Conservation (phyloP, 2,888 invertebrate species). For the Patella depressa region DNA sequence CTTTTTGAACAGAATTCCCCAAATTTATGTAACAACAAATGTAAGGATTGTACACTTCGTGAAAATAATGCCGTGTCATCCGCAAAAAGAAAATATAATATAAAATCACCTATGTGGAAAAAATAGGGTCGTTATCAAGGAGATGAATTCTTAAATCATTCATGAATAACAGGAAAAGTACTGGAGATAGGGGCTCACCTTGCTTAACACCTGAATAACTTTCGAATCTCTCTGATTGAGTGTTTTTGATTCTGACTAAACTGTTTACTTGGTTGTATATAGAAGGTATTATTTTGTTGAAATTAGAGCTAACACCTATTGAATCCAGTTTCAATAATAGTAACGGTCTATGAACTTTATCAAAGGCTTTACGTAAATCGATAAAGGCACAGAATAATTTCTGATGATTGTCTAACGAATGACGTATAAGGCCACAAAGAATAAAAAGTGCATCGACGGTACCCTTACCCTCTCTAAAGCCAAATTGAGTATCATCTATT, state of each 20-base stretch:
- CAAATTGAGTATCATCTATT: neutral
- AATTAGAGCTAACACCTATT: neutral
- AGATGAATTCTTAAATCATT: neutral
- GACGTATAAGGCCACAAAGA: neutral
- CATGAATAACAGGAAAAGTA: neutral
- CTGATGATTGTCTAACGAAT: neutral
- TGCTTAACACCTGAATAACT: neutral
- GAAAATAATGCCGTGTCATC: neutral
- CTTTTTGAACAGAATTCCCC: neutral
- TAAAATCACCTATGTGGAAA: neutral
- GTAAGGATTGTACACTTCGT: neutral
- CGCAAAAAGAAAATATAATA: neutral
- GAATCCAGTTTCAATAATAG: neutral
- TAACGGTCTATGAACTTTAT: neutral
- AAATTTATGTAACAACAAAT: neutral
- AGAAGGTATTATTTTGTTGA: neutral
- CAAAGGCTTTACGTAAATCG: neutral
- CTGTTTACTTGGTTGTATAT: neutral
- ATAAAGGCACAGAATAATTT: neutral
- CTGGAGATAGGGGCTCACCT: neutral
- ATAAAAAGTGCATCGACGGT: neutral
- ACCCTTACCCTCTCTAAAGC: neutral
- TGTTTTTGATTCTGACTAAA: neutral
- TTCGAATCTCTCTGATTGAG: neutral
- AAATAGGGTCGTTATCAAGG: neutral